Conservation (phyloP, 2,888 invertebrate genomes). For the Megaustenia siamemsis region DNA sequence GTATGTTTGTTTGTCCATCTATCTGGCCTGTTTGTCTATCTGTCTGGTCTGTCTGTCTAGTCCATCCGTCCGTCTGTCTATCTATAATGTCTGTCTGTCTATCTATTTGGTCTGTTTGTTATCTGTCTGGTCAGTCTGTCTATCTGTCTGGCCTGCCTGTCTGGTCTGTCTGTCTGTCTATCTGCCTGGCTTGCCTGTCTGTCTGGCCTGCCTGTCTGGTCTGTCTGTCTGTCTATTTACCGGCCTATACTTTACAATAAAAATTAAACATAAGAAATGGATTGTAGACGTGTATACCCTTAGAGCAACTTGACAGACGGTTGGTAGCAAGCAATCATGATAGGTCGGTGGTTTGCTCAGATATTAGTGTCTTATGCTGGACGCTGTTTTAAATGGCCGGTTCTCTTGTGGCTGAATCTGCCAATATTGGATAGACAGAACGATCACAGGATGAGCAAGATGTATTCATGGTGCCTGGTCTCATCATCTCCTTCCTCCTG, state of each 20-base stretch:
- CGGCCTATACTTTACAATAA: background rate
- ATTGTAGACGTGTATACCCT: no score
- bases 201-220: conserved; percentile 4
- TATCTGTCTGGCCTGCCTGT: conserved; percentile 30
- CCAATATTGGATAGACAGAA: background rate
- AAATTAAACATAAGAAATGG: no score
- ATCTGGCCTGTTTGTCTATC: background rate
- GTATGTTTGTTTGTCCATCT: conserved; percentile 26
- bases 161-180: conserved; percentile 12
- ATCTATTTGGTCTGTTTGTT: conserved; percentile 33
- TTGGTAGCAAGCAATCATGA: background rate
- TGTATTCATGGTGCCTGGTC: no score
- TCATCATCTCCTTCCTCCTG: no score
- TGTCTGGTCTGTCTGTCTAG: conserved; percentile 34
- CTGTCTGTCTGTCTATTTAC: background rate
- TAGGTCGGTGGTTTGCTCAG: background rate
- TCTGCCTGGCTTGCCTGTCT: conserved; percentile 24
- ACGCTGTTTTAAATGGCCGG: background rate
- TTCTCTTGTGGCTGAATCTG: background rate
- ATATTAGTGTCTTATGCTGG: no score
- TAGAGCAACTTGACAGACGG: no score
- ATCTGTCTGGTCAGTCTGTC: conserved; percentile 36
- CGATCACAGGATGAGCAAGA: no score
- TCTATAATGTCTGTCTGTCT: conserved; percentile 44
- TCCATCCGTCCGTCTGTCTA: conserved; percentile 13